Base-by-base conservation (phyloP, 2,888 invertebrate genomes). In the Mesodorylaimus sp. region DNA sequence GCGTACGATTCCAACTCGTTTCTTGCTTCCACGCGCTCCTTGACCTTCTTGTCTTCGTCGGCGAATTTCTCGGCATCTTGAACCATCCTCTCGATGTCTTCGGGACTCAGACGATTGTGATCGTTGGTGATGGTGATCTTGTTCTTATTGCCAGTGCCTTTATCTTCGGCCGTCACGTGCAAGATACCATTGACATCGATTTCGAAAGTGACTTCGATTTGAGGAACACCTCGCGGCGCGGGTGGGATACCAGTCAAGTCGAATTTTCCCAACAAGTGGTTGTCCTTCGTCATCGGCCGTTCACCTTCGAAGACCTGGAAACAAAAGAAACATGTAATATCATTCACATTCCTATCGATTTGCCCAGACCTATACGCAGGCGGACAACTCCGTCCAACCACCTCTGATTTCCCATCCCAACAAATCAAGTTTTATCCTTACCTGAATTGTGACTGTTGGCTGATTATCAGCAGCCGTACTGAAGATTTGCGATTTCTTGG, bases 211-310 rank as follows among this genome's bases (percentile, higher is more conserved):
- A 72, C 62, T 52, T 62, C 61, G 46, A 63, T 61, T 54, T 63
- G 62, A 45, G 62, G 72, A 1, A 71, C 70, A 49, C 72, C 72
- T 46, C 72, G 61, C 26, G 70, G 71, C 25, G 72, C 70, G 46
- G 72, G 70, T 29, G 73, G 72, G 51, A 74, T 70, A 48, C 71
- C 72, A 25, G 70, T 72, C 50, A 95, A 73, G 66, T 99, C 95
- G 72, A 97, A 99, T 72, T 93, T 95, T 55, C 97, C 97, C 53
- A 99, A 76, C 57, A 89, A 75, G 72, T 99, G 95, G 73, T 99
- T 97, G 73, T 97, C 95, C 73, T 95, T 95, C 57, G 95, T 95
- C 95, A 97, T 93, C 26, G 95, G 91, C 63, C 97, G 81, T 72
- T 99, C 97, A 61, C 97, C 95, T 73, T 99, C 95, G 69, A 86